Percentiles rank a stretch among this genome's conserved stretches.
Conservation (phyloP, 1,140 invertebrate species). For the Cyrtorhinus lividipennis region DNA sequence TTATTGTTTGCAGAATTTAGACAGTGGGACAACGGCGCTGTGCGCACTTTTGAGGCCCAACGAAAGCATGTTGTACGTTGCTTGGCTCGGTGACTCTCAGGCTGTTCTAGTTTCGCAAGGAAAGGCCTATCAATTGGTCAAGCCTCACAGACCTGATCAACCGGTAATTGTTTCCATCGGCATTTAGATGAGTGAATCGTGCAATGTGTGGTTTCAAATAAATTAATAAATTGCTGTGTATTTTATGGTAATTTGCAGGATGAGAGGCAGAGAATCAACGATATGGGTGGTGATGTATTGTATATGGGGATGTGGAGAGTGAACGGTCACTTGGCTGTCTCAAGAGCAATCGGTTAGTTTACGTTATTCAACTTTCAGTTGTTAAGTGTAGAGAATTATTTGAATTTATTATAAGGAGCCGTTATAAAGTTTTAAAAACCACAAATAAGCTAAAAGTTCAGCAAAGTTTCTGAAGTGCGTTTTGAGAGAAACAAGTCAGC, state of each 20-base stretch:
- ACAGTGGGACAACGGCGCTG: slow-evolving; percentile 76
- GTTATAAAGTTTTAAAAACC: too few relatives aligned
- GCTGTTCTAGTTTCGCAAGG: slow-evolving; percentile 65
- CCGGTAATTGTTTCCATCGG: too few relatives aligned
- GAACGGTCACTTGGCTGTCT: slow-evolving; percentile 71
- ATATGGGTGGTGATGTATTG: slow-evolving; percentile 57
- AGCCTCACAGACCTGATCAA: slow-evolving; percentile 73
- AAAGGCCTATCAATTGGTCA: slow-evolving; percentile 52
- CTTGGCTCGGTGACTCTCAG: slow-evolving; percentile 89
- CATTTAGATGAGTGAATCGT: too few relatives aligned
- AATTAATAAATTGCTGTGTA: too few relatives aligned
- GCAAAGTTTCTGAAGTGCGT: too few relatives aligned
- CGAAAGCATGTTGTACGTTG: slow-evolving; percentile 55
- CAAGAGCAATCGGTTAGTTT: slow-evolving; percentile 68
- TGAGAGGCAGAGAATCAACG: slow-evolving; percentile 59
- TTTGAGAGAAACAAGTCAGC: too few relatives aligned
- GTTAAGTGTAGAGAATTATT: too few relatives aligned
- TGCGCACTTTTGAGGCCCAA: slow-evolving; percentile 53
- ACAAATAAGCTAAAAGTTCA: too few relatives aligned
- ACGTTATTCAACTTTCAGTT: too few relatives aligned
- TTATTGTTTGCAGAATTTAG: slow-evolving; percentile 38
- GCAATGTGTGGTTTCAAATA: too few relatives aligned
- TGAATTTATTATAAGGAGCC: too few relatives aligned
- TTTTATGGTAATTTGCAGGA: too few relatives aligned
- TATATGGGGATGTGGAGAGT: slow-evolving; percentile 58